A percentile compares a stretch with the other conserved stretches of the same genome.
phyloP scores from a whole-genome alignment of 2,888 invertebrate species.

The Brachypterus glaber region DNA sequence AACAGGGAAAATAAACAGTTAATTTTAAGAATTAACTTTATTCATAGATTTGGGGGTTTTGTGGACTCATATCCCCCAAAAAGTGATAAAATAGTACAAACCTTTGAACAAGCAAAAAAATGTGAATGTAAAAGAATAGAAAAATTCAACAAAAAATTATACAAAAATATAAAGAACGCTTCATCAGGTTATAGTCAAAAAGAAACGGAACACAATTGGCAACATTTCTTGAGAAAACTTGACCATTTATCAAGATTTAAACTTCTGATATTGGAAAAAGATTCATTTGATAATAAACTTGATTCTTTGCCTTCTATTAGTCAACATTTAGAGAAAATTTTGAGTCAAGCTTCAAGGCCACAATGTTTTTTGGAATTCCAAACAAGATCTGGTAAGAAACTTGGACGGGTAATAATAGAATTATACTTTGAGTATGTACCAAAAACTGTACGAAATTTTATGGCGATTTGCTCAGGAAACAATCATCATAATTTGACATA shows the following conservation, averaged over 20 bases:
- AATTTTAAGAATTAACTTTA: conserved; percentile 48
- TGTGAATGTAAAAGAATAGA: too few species aligned
- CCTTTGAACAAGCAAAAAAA: too few species aligned
- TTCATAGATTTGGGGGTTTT: conserved; percentile 48
- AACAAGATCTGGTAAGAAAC: conserved; percentile 30
- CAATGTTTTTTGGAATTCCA: conserved; percentile 38
- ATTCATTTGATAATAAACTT: not conserved
- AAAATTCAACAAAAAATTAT: conserved; percentile 35
- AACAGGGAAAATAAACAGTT: conserved; percentile 51
- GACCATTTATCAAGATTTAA: not conserved
- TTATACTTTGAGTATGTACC: conserved; percentile 38
- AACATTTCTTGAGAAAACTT: conserved; percentile 23
- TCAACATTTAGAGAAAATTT: too few species aligned
- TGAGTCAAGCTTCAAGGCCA: too few species aligned
- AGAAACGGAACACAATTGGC: conserved; percentile 26
- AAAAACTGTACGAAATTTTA: conserved; percentile 38
- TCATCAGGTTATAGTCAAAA: conserved; percentile 23
- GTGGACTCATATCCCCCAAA: too few species aligned
- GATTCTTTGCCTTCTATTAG: not conserved
- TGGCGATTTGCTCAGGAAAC: conserved; percentile 32
- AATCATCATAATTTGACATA: conserved; percentile 28
- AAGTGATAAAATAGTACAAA: too few species aligned
- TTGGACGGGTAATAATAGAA: conserved; percentile 37
- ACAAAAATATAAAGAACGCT: conserved; percentile 15
- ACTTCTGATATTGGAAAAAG: too few species aligned